Base-by-base conservation (phyloP, 1,140 invertebrate species). In the Drosophila rufa region DNA sequence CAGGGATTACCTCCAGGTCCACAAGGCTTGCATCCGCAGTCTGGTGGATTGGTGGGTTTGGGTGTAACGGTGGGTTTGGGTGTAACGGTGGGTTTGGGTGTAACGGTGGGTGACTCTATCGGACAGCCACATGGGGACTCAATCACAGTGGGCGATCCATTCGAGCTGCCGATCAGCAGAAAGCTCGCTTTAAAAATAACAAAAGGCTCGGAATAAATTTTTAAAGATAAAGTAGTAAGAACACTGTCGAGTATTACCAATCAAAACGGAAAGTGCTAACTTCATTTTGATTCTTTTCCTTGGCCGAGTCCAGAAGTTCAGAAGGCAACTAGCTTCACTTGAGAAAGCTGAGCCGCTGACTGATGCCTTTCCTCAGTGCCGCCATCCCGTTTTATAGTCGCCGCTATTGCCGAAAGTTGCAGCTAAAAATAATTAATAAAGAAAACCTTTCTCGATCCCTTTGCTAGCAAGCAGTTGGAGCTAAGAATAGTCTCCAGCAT, bases 1-100 rank as follows among this genome's bases (percentile, higher is more conserved):
- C 79, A 81, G 14, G 45, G 4, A 0, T 22, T 45, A n/a, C 79
- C 79, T 1, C 78, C 80, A 9, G 79, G 80, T n/a, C 80, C 67
- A 19, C 74, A 76, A n/a, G 22, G 27, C 6, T n/a, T 6, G 25
- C 60, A 78, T 5, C 45, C 57, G 6, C 61, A 53, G 6, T 15
- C 22, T 5, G 62, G 53, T 1, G 15, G 36, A 14, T 25, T 15
- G 47, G 46, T 22, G 11, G 25, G 36, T 5, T 6, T 25, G 15
- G 22, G 22, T 22, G 22, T 22, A 22, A 22, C 5, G 43, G 11
- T 7, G 22, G 27, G 57, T 17, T 42, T 14, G 2, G 9, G 6
- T 0, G 22, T 27, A 8, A 0, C 0, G 25, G 25, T 27, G 4
- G 17, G 25, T 3, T 30, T 38, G 17, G 12, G 27, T 2, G 40